A percentile compares a stretch with the other conserved stretches of the same genome.
Conservation (phyloP, 2,888 invertebrate species). For the Lasioglossum zephyrum region DNA sequence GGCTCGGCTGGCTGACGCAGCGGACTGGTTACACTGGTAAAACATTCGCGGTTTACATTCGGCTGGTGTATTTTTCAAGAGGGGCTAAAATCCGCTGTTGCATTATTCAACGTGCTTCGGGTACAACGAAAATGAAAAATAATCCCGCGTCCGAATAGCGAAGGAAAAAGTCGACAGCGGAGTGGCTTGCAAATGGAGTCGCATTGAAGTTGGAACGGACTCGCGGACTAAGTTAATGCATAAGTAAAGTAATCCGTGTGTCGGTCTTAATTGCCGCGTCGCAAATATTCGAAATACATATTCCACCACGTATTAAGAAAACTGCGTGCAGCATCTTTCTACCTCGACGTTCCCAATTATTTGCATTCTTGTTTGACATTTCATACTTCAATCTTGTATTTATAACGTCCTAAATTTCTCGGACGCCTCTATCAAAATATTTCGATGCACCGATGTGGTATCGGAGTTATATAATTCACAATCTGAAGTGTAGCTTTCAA, state of each 20-base stretch:
- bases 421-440: background rate
- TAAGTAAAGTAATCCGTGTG: background rate
- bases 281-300: background rate
- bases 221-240: background rate
- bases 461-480: background rate
- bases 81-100: background rate
- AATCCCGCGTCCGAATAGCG: background rate
- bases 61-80: conserved; percentile 26
- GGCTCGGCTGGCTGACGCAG: conserved; percentile 12
- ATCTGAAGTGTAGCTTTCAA: background rate
- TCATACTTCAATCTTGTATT: background rate
- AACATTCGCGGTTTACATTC: conserved; percentile 29
- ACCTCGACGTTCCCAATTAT: background rate
- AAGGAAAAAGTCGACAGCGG: background rate
- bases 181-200: background rate
- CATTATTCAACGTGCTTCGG: conserved; percentile 34
- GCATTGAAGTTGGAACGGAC: background rate
- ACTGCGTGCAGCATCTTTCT: background rate
- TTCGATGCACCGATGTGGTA: background rate
- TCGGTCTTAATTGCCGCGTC: background rate
- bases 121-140: conserved; percentile 11
- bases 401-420: background rate
- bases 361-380: background rate
- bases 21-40: conserved; percentile 15
- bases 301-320: background rate